Evolutionary conservation across 2,888 invertebrate genomes (phyloP), one percentile per base, ranked within the genome.

Genomic region (Marronus borbonicus): DNA sequence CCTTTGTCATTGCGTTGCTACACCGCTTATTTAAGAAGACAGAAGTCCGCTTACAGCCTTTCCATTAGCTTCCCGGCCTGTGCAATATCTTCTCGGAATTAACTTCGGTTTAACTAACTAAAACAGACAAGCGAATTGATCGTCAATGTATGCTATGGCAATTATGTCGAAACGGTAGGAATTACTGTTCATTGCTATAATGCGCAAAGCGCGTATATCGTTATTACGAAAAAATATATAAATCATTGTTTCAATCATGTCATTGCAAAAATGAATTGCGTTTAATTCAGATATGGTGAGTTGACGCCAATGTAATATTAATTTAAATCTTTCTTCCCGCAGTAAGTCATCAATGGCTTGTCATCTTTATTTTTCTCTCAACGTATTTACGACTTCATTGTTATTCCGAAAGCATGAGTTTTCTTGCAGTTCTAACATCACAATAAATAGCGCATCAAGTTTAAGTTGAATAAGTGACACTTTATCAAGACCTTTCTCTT

Each of bases 321-420:
- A 44, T 44, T 44, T 44, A 44, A 44, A 44, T 44, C 44, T 10
- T 55, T 17, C 39, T 39, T n/a, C 17, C 36, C 3, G 65, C 39
- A 39, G 17, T n/a, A 65, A 65, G 17, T 14, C 36, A 39, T 65
- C 36, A 65, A 65, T 65, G 65, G 39, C 39, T n/a, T 31, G 8
- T 36, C 36, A 39, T 5, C n/a, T 65, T 65, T 39, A 36, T 36
- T 64, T 39, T 5, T 12, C n/a, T 17, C 36, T 20, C 36, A 65
- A 39, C 39, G 65, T 36, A 20, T 28, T 2, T 24, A 12, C 50
- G 20, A 55, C 55, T 55, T 68, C 50, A 50, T 68, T 50, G 28
- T 49, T 68, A 68, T 68, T 68, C 68, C n/a, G 50, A 68, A 68
- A 68, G 68, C 68, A 68, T 49, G 24, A 49, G 28, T 68, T 10